Evolutionary conservation across 2,888 invertebrate species (phyloP).

Genomic region (Andrena chrysosceles): DNA sequence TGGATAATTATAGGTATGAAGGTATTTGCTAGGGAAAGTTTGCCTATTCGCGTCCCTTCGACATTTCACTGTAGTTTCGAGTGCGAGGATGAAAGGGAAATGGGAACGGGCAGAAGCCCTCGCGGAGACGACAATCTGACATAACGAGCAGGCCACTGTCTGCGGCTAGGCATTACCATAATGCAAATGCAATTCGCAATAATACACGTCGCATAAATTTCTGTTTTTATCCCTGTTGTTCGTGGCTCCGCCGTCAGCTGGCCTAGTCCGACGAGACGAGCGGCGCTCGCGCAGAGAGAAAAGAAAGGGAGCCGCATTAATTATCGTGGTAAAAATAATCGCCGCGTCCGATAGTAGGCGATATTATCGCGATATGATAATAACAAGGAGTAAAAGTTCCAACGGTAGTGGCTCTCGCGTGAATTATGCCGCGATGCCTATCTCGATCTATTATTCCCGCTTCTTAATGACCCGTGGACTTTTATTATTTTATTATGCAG

Average conservation of each 20-base stretch:
- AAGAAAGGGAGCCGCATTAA: conserved; percentile 23
- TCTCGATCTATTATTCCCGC: conserved; percentile 52
- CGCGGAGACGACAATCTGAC: conserved; percentile 5
- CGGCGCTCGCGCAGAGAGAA: background rate
- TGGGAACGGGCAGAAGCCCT: background rate
- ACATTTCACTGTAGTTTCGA: too few relatives aligned
- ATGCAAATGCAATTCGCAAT: conserved; percentile 15
- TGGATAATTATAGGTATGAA: too few relatives aligned
- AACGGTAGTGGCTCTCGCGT: conserved; percentile 30
- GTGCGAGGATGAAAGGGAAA: background rate
- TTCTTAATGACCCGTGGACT: conserved; percentile 54
- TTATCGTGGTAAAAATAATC: conserved; percentile 30
- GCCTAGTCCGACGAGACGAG: background rate
- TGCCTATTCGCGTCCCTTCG: too few relatives aligned
- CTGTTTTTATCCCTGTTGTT: conserved; percentile 7
- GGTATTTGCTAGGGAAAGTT: too few relatives aligned
- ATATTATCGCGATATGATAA: conserved; percentile 41
- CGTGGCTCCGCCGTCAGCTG: background rate
- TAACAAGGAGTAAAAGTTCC: conserved; percentile 25
- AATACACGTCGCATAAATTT: conserved; percentile 5
- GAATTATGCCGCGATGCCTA: conserved; percentile 42
- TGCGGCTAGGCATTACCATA: conserved; percentile 3
- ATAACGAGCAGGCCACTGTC: background rate
- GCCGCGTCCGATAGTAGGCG: conserved; percentile 19
- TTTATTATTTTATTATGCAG: conserved; percentile 64